A percentile compares a stretch with the other conserved stretches of the same genome.
These are phyloP conservation scores for Hydropsyche betteni DNA, from an alignment of 2,888 invertebrate genomes.

Conservation along the genomic window DNA sequence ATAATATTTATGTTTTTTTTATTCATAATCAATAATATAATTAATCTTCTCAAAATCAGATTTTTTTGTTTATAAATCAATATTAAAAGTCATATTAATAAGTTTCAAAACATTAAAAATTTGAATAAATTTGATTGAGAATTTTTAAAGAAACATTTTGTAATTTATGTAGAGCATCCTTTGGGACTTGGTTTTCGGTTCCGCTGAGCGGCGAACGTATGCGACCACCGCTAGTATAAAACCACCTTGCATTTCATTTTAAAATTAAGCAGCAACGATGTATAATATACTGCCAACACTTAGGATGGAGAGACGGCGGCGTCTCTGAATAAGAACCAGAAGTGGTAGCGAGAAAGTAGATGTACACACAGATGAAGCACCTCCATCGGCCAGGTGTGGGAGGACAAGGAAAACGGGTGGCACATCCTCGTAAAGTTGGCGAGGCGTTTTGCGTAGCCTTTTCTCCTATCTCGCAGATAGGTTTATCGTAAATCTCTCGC, in stretches of 20 bases:
- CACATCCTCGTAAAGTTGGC: slow-evolving; percentile 43
- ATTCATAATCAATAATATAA: too few relatives aligned
- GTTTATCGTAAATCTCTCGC: slow-evolving; percentile 46
- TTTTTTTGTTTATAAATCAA: too few relatives aligned
- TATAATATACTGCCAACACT: slow-evolving; percentile 44
- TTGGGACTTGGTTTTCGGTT: neutral
- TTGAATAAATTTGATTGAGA: too few relatives aligned
- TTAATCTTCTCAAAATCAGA: too few relatives aligned
- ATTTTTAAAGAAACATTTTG: too few relatives aligned
- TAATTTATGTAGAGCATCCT: slow-evolving; percentile 12
- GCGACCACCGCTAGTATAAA: slow-evolving; percentile 47
- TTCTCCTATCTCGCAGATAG: slow-evolving; percentile 38
- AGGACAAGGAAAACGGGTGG: neutral
- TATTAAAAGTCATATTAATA: too few relatives aligned
- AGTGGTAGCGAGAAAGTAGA: slow-evolving; percentile 6
- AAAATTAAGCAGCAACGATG: slow-evolving; percentile 49
- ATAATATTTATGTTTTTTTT: too few relatives aligned
- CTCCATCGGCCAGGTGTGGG: slow-evolving; percentile 6
- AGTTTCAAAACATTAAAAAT: too few relatives aligned
- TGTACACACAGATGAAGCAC: neutral
- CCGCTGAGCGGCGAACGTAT: slow-evolving; percentile 39
- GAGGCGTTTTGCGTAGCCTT: slow-evolving; percentile 45
- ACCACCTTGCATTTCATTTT: slow-evolving; percentile 51
- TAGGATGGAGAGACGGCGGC: slow-evolving; percentile 16
- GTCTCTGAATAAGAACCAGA: slow-evolving; percentile 20